Percentiles rank a stretch among this genome's conserved stretches.
phyloP scores from a whole-genome alignment of 2,113 vertebrate species.

The Platichthys flesus region DNA sequence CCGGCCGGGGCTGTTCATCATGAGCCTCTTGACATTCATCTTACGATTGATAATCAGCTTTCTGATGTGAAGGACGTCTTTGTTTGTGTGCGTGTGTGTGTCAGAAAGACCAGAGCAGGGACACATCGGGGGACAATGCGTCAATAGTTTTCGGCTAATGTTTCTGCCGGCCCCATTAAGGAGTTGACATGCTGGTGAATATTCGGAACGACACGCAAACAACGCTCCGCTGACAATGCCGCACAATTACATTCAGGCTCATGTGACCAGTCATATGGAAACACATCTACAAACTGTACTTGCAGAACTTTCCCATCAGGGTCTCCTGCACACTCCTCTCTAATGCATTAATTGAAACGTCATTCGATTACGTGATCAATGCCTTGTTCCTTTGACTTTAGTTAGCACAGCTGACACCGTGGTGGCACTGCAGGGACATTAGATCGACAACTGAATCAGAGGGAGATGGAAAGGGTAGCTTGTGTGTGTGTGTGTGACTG shows the following conservation, averaged over 20 bases:
- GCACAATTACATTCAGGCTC: too few species aligned
- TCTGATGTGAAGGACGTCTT: slow-evolving; percentile 53
- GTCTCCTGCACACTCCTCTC: slow-evolving; percentile 27
- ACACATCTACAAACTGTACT: neutral
- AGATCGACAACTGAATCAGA: slow-evolving; percentile 52
- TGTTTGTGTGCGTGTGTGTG: slow-evolving; percentile 18
- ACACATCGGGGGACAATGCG: slow-evolving; percentile 15
- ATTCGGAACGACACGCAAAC: neutral
- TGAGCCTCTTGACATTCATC: slow-evolving; percentile 52
- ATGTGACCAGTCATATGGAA: too few species aligned
- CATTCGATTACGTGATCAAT: slow-evolving; percentile 47
- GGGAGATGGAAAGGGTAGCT: slow-evolving; percentile 8
- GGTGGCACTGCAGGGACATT: slow-evolving; percentile 17
- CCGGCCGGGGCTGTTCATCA: slow-evolving; percentile 11
- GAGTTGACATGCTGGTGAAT: slow-evolving; percentile 11
- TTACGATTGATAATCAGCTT: slow-evolving; percentile 57
- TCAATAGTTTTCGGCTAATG: slow-evolving; percentile 37
- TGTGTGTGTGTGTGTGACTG: slow-evolving; percentile 24
- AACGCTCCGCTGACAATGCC: neutral
- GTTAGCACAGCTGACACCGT: slow-evolving; percentile 33
- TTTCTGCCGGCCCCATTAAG: slow-evolving; percentile 9
- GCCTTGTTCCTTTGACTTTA: slow-evolving; percentile 23
- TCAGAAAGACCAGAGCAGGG: slow-evolving; percentile 15
- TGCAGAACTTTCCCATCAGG: neutral
- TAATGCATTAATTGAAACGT: slow-evolving; percentile 43